Base-by-base conservation (phyloP, 2,888 invertebrate genomes). In the Amphimallon solstitiale region DNA sequence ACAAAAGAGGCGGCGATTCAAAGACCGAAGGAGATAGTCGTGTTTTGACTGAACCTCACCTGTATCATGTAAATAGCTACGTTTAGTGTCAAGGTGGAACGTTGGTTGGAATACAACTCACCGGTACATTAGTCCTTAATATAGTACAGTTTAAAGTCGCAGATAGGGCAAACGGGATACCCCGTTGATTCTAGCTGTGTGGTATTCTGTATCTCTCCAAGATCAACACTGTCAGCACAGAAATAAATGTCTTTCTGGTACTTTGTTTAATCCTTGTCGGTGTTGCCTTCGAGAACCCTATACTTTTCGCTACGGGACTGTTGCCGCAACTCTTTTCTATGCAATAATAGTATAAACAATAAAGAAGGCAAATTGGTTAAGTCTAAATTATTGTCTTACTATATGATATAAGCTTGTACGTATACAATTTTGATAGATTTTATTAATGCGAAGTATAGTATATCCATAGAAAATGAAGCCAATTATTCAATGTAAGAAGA, bases 1-100 rank as follows among this genome's bases (percentile, higher is more conserved):
- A 59, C 64, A 72, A 71, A 76, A 72, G 71, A 73, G 74, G 75
- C 78, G 78, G 78, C 71, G 68, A 73, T 67, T 73, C 71, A 68
- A 72, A 72, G 63, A 68, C 59, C 62, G 73, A 68, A 72, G 70
- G 66, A 73, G 74, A 72, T 70, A 70, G 68, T 61, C 73, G 68
- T 81, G 79, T 81, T 81, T 78, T 80, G 80, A 80, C 80, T 78
- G 73, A 70, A 74, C 75, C 78, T 80, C 80, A 80, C 81, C 80
- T 80, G 79, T 80, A 78, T 78, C 79, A 78, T 77, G 80, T 81
- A 80, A 81, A 81, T 81, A 79, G 77, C 78, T 77, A 76, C 79
- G 75, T 79, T 81, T 80, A 80, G 77, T 78, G 80, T 80, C 77
- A 79, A 79, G 77, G 76, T 75, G 76, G 76, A 74, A 74, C 56